phyloP scores from a whole-genome alignment of 2,888 invertebrate genomes.

The Tachystola acroxantha region DNA sequence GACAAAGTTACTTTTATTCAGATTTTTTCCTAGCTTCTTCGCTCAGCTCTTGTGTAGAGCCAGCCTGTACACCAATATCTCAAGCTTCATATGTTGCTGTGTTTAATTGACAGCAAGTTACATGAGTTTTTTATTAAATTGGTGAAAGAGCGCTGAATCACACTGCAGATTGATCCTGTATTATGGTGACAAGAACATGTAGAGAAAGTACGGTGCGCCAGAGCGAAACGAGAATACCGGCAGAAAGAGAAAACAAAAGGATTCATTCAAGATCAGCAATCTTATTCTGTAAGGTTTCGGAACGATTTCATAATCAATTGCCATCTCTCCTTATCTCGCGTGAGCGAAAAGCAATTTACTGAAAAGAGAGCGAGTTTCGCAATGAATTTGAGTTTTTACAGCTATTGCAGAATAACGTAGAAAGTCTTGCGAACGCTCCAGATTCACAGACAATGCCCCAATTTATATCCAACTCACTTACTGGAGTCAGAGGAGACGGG shows the following conservation, averaged over 20 bases:
- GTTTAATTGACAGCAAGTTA: too few species aligned
- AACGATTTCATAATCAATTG: slow-evolving; percentile 52
- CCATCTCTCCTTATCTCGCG: slow-evolving; percentile 37
- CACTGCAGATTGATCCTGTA: slow-evolving; percentile 65
- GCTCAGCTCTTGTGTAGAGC: too few species aligned
- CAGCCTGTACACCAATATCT: too few species aligned
- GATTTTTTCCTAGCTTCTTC: too few species aligned
- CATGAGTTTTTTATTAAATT: too few species aligned
- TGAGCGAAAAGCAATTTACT: slow-evolving; percentile 19
- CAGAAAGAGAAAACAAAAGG: slow-evolving; percentile 63
- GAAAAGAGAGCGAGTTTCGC: slow-evolving; percentile 28
- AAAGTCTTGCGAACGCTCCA: slow-evolving; percentile 66
- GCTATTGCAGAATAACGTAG: slow-evolving; percentile 56
- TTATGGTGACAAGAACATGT: slow-evolving; percentile 57
- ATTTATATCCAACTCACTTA: slow-evolving; percentile 78
- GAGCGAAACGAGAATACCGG: slow-evolving; percentile 53
- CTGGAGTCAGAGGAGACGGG: slow-evolving; percentile 56
- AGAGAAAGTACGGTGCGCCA: slow-evolving; percentile 50
- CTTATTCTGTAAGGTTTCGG: slow-evolving; percentile 53
- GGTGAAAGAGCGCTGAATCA: slow-evolving; percentile 35
- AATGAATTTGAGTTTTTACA: slow-evolving; percentile 36
- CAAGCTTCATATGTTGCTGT: too few species aligned
- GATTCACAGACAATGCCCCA: slow-evolving; percentile 77
- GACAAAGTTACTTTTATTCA: too few species aligned
- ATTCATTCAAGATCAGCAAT: slow-evolving; percentile 66